These are phyloP conservation scores for Mycalesis mineus DNA, from an alignment of 2,888 invertebrate genomes.

Conservation along the genomic window DNA sequence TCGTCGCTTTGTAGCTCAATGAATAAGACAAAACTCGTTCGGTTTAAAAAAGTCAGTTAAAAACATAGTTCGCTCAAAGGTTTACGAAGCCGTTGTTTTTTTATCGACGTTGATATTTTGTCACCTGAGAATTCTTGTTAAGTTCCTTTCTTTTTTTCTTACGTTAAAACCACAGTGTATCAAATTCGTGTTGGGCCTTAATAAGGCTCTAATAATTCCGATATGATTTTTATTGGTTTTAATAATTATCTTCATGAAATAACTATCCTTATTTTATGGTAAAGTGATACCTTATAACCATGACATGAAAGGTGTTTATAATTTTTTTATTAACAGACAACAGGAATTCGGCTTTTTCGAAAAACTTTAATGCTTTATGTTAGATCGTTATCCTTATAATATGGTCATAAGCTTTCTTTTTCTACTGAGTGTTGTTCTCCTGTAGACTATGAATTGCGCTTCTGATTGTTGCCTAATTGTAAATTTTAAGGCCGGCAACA, in stretches of 20 bases:
- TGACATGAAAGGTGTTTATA: background rate
- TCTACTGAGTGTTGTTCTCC: no score
- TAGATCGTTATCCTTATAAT: no score
- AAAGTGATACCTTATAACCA: background rate
- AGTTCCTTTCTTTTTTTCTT: slow-evolving; percentile 1
- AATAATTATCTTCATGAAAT: background rate
- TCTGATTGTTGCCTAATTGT: no score
- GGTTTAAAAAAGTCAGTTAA: slow-evolving; percentile 2
- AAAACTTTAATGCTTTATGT: no score
- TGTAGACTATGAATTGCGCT: no score
- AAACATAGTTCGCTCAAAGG: slow-evolving; percentile 16
- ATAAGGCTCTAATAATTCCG: background rate
- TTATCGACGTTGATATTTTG: slow-evolving; percentile 5
- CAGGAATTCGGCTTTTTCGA: no score
- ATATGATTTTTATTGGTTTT: background rate
- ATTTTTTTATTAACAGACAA: no score
- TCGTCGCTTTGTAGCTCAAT: background rate
- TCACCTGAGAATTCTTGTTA: slow-evolving; percentile 18
- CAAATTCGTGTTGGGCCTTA: background rate
- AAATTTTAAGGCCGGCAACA: no score
- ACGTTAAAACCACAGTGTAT: slow-evolving; percentile 12
- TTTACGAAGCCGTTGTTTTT: slow-evolving; percentile 14
- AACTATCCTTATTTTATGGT: background rate
- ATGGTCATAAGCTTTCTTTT: no score
- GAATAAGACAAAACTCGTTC: slow-evolving; percentile 14